Conservation (phyloP, 2,888 invertebrate species). For the Nomada lathburiana region DNA sequence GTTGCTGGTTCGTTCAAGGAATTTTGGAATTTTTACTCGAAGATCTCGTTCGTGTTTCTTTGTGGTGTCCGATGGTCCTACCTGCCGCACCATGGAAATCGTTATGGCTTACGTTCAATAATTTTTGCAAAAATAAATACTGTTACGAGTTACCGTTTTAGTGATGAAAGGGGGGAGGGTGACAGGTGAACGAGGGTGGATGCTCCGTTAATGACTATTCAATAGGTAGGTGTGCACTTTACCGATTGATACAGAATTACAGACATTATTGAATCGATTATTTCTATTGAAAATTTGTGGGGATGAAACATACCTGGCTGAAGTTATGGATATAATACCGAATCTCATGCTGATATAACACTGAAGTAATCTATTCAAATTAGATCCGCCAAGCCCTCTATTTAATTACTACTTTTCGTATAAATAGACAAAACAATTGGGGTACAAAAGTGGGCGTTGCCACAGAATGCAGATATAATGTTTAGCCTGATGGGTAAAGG, state of each 20-base stretch:
- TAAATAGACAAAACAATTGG: too few species aligned
- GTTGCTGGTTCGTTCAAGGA: slow-evolving; percentile 30
- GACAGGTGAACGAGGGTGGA: too few species aligned
- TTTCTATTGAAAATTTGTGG: too few species aligned
- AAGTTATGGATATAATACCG: not conserved
- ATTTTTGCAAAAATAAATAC: slow-evolving; percentile 34
- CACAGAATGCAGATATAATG: slow-evolving; percentile 24
- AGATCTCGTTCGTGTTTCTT: not conserved
- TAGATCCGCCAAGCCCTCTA: too few species aligned
- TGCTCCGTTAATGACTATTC: too few species aligned
- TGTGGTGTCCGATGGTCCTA: not conserved
- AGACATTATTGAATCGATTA: not conserved
- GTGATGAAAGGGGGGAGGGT: not conserved
- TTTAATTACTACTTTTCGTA: too few species aligned
- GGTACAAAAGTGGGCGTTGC: not conserved
- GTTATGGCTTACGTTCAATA: not conserved
- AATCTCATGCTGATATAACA: too few species aligned
- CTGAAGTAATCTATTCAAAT: too few species aligned
- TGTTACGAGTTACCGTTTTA: not conserved
- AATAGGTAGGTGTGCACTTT: not conserved
- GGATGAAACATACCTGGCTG: not conserved
- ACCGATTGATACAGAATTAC: not conserved
- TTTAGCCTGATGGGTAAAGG: slow-evolving; percentile 55
- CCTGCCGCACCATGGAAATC: not conserved
- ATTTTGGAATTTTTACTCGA: slow-evolving; percentile 19